These are phyloP conservation scores for Brachymystax lenok DNA, from an alignment of 2,797 vertebrate species.

Conservation along the genomic window DNA sequence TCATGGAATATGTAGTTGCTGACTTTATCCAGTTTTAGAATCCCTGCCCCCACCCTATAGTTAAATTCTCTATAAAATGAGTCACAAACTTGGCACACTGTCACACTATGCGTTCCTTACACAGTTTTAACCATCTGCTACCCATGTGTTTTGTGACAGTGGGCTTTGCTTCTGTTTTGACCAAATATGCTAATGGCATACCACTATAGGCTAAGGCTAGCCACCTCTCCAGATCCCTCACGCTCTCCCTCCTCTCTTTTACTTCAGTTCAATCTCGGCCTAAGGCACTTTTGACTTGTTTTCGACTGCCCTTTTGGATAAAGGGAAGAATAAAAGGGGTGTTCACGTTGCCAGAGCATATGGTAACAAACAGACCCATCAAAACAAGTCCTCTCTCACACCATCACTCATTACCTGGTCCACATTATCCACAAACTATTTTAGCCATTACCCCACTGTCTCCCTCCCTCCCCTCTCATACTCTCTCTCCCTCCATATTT, in stretches of 20 bases:
- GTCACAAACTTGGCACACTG: conserved; percentile 1
- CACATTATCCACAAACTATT: conserved; percentile 18
- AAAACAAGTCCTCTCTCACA: background rate
- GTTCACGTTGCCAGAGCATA: background rate
- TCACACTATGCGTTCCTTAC: background rate
- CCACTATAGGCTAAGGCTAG: background rate
- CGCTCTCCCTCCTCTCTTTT: conserved; percentile 40
- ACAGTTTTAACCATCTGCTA: background rate
- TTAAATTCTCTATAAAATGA: background rate
- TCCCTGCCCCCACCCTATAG: conserved; percentile 2
- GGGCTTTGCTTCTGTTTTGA: conserved; percentile 27
- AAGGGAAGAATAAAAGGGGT: background rate
- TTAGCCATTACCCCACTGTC: conserved; percentile 7
- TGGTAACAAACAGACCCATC: background rate
- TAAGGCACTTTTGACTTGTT: conserved; percentile 38
- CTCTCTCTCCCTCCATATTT: too few species aligned
- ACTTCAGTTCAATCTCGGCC: conserved; percentile 42
- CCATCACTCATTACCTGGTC: conserved; percentile 13
- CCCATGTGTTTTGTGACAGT: background rate
- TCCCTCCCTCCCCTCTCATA: background rate
- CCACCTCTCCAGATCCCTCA: conserved; percentile 16
- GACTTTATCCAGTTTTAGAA: conserved; percentile 1
- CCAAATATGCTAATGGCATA: conserved; percentile 26
- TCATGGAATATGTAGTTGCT: conserved; percentile 15
- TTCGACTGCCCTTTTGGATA: conserved; percentile 28